Conservation (phyloP, 2,113 vertebrate genomes). For the Kobus ellipsiprymnus region DNA sequence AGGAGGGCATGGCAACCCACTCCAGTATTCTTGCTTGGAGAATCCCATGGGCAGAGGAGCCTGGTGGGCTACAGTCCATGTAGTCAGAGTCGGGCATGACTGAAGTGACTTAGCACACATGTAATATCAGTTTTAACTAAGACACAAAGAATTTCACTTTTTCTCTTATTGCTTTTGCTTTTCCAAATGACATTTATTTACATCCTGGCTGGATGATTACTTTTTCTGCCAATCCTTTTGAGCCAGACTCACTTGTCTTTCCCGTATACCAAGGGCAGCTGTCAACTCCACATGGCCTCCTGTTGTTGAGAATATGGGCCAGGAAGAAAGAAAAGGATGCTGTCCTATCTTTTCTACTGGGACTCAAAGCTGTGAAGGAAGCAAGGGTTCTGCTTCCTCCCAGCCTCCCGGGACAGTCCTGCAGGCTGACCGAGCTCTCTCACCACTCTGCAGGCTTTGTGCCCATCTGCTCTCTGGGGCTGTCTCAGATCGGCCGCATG, state of each 20-base stretch:
- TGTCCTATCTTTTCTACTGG: neutral
- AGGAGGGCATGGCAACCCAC: neutral
- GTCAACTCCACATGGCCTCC: neutral
- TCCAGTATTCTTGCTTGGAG: neutral
- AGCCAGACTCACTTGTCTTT: neutral
- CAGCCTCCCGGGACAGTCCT: neutral
- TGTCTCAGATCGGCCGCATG: conserved; percentile 95
- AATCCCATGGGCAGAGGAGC: neutral
- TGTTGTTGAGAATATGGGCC: neutral
- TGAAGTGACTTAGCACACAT: neutral
- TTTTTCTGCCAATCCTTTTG: neutral
- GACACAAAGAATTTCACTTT: neutral
- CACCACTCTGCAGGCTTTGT: conserved; percentile 87
- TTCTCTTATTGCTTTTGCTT: neutral
- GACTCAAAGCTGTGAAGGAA: neutral
- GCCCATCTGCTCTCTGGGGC: conserved; percentile 92
- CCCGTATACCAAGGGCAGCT: neutral
- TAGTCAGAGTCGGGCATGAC: neutral
- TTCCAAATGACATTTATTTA: neutral
- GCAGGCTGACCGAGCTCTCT: neutral
- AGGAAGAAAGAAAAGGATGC: neutral
- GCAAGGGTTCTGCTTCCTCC: neutral
- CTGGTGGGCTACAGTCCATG: neutral
- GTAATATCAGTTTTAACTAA: neutral
- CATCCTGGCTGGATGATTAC: neutral